Evolutionary conservation across 2,113 vertebrate genomes (phyloP), one percentile per base, ranked within the genome.

Genomic region (Crocuta crocuta): DNA sequence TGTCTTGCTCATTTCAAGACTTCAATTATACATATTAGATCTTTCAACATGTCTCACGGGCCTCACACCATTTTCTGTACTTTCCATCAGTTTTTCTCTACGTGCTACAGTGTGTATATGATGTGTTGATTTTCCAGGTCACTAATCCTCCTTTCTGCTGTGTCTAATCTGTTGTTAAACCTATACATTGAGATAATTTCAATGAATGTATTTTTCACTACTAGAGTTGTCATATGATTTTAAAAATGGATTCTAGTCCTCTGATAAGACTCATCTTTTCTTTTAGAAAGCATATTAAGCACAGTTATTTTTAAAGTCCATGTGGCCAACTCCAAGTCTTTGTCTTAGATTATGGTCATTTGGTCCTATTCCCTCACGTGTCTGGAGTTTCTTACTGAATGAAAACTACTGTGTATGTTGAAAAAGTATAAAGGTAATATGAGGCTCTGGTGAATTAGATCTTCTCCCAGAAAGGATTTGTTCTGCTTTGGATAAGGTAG

Each of bases 241-340:
- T 87, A 78, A 2, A 31, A 78, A 79, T 23, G 80, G n/a, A 89
- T 50, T 76, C 39, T 58, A 89, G 31, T 55, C 76, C 71, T 89
- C 73, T 89, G 31, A 89, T 31, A 85, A 85, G 95, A 91, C 39
- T 10, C 33, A 50, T 58, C 7, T 91, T 88, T 90, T 50, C 73
- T 19, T 96, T 81, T 79, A 43, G 87, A 80, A 84, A 70, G 48
- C 15, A 74, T 80, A 80, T 74, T 70, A 94, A 91, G 55, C 21
- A 43, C 45, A 89, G 50, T 50, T 89, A 70, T 73, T 65, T 95
- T 95, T 89, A 43, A 82, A 92, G n/a, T 43, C 26, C 26, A 82
- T 53, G 1, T 43, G 35, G 63, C 61, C 70, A 92, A 87, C 1
- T 66, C 28, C 10, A 61, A 76, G 66, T 21, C 31, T 86, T 82